phyloP scores from a whole-genome alignment of 2,113 vertebrate species.

The Pseudorhombus dupliciocellatus region DNA sequence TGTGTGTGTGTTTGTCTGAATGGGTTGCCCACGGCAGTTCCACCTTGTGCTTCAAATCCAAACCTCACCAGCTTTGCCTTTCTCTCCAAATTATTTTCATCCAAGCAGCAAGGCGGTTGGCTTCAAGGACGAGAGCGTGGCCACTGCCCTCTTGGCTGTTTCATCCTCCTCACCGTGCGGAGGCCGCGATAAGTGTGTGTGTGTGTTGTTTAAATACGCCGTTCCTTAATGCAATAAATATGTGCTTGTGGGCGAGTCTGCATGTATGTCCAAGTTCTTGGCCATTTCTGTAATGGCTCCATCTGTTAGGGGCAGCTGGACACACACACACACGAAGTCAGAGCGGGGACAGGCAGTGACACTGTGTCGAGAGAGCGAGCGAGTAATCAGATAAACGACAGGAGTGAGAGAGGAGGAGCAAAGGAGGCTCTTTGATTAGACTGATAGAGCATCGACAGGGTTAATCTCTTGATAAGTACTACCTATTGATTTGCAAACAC shows the following conservation, averaged over 20 bases:
- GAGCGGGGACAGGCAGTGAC: conserved; percentile 14
- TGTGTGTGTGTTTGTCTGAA: conserved; percentile 6
- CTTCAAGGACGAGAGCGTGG: conserved; percentile 45
- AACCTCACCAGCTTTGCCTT: conserved; percentile 47
- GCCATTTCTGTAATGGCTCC: conserved; percentile 58
- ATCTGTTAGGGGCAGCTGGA: conserved; percentile 65
- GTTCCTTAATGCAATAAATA: conserved; percentile 32
- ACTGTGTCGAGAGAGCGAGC: neutral
- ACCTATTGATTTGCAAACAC: conserved; percentile 64
- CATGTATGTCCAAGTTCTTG: conserved; percentile 32
- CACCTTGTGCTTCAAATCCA: conserved; percentile 56
- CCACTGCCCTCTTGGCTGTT: conserved; percentile 47
- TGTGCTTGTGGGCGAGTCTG: conserved; percentile 23
- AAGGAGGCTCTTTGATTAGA: conserved; percentile 52
- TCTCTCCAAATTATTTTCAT: conserved; percentile 66
- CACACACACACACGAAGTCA: conserved; percentile 11
- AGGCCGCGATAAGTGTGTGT: neutral
- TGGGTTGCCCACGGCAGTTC: conserved; percentile 49
- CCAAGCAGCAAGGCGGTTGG: conserved; percentile 28
- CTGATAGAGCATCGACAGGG: conserved; percentile 62
- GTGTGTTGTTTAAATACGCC: conserved; percentile 9
- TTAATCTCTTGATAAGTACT: conserved; percentile 76
- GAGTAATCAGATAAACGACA: conserved; percentile 21
- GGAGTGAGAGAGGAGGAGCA: conserved; percentile 21
- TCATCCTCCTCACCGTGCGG: neutral